Evolutionary conservation across 2,113 vertebrate species (phyloP).

Genomic region (Ellobius talpinus): DNA sequence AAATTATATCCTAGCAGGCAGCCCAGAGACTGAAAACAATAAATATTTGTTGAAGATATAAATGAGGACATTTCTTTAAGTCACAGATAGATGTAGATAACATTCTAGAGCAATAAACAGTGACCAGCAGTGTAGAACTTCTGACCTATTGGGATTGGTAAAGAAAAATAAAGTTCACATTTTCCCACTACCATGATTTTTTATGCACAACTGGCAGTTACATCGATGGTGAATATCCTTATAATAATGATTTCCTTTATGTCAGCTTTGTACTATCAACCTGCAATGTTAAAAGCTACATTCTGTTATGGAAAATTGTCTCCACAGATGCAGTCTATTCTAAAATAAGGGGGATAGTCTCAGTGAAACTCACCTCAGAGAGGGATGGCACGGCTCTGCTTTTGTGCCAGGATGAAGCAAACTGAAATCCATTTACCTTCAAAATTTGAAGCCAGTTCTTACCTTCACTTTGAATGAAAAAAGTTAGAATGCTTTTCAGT

Average conservation of each 20-base stretch:
- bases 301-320: neutral
- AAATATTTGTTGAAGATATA: neutral
- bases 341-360: fast-evolving
- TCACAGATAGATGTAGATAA: neutral
- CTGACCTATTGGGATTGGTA: neutral
- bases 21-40: neutral
- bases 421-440: neutral
- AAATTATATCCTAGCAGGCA: neutral
- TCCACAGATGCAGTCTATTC: neutral
- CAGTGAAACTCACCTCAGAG: neutral
- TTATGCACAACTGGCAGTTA: neutral
- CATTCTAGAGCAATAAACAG: neutral
- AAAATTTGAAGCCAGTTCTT: neutral
- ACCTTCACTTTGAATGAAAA: conserved; percentile 24
- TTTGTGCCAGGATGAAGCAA: neutral
- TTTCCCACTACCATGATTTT: neutral
- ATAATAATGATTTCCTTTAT: neutral
- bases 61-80: neutral
- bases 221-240: neutral
- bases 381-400: neutral
- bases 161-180: neutral
- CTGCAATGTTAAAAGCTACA: neutral
- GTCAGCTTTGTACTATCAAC: neutral
- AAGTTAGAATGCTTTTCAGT: conserved; percentile 45
- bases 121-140: neutral